These are phyloP conservation scores for Botia kubotai DNA, from an alignment of 2,797 vertebrate species.

Conservation along the genomic window DNA sequence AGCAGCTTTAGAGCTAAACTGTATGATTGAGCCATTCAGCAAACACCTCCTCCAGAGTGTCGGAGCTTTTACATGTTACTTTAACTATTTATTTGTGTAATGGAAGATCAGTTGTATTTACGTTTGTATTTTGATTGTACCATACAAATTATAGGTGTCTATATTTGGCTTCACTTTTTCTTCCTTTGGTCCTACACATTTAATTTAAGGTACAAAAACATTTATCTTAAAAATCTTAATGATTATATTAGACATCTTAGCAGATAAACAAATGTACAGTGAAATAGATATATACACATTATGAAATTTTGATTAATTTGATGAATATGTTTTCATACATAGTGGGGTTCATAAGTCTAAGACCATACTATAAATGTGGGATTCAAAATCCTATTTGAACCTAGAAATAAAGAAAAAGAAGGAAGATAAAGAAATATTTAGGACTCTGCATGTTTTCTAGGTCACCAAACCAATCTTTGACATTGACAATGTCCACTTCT, in stretches of 20 bases:
- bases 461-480: not conserved
- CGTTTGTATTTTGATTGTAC: not conserved
- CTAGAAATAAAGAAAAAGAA: too few relatives aligned
- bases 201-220: not conserved
- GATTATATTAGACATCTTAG: not conserved
- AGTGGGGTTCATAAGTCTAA: too few relatives aligned
- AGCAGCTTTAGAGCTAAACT: slow-evolving; percentile 53
- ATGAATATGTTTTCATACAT: not conserved
- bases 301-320: not conserved
- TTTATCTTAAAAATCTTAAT: not conserved
- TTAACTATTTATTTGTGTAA: slow-evolving; percentile 42
- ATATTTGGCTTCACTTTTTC: not conserved
- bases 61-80: slow-evolving; percentile 43
- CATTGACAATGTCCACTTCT: not conserved
- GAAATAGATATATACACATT: not conserved
- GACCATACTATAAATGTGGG: too few relatives aligned
- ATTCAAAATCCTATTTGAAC: too few relatives aligned
- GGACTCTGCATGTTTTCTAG: too few relatives aligned
- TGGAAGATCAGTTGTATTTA: not conserved
- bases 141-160: not conserved
- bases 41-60: slow-evolving; percentile 45
- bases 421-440: too few relatives aligned
- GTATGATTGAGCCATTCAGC: slow-evolving; percentile 49
- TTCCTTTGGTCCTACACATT: not conserved
- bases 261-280: not conserved